Percentiles rank a stretch among this genome's conserved stretches.
Conservation (phyloP, 1,140 invertebrate genomes). For the Danaus plexippus region DNA sequence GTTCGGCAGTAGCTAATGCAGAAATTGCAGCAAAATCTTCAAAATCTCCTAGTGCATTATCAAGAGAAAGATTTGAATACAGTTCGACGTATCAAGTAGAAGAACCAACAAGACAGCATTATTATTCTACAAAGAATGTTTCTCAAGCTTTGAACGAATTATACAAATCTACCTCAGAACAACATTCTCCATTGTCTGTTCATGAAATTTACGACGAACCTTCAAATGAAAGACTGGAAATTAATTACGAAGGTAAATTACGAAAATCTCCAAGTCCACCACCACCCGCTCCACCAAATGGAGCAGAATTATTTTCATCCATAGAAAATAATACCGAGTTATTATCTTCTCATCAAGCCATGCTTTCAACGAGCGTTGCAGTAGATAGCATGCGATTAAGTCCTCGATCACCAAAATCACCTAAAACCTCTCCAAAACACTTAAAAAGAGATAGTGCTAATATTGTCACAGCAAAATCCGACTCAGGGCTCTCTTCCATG, state of each 20-base stretch:
- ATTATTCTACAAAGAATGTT: constrained; percentile 48
- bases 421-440: constrained; percentile 82
- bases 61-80: constrained; percentile 67
- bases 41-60: constrained; percentile 66
- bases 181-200: constrained; percentile 75
- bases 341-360: constrained; percentile 34
- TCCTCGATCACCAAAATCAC: constrained; percentile 81
- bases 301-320: constrained; percentile 59
- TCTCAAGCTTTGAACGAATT: constrained; percentile 47
- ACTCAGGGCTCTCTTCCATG: constrained; percentile 88
- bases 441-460: constrained; percentile 75
- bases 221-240: constrained; percentile 67
- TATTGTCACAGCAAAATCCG: constrained; percentile 82
- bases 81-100: constrained; percentile 50
- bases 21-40: constrained; percentile 68
- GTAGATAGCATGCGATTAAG: constrained; percentile 73
- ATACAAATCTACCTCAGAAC: constrained; percentile 63
- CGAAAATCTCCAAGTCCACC: constrained; percentile 79
- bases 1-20: constrained; percentile 74
- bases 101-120: constrained; percentile 48
- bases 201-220: constrained; percentile 77
- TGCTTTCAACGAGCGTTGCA: constrained; percentile 47
- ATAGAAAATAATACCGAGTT: constrained; percentile 53
- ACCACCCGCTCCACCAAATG: constrained; percentile 82
- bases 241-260: constrained; percentile 69